Evolutionary conservation across 2,888 invertebrate genomes (phyloP).

Genomic region (Agriotes lineatus): DNA sequence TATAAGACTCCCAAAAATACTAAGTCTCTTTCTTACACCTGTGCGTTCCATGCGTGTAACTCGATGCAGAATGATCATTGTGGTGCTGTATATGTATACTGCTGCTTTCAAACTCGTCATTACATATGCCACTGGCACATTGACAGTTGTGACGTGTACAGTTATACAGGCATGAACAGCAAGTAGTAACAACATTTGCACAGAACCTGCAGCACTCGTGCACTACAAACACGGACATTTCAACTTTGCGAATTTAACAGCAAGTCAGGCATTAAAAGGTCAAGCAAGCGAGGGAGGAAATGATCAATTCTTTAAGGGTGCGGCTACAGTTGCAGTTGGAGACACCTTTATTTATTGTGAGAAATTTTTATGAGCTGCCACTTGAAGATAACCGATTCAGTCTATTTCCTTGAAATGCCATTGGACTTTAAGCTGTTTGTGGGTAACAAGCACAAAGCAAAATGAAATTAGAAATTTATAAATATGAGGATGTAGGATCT

Average conservation of each 20-base stretch:
- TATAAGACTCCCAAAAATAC: no score
- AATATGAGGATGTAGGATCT: no score
- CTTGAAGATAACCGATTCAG: not conserved
- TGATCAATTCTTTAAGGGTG: constrained; percentile 30
- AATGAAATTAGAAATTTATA: no score
- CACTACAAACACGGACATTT: not conserved
- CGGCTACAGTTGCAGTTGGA: not conserved
- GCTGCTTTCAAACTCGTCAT: not conserved
- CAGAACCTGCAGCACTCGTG: constrained; percentile 13
- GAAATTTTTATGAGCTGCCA: not conserved
- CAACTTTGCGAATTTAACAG: not conserved
- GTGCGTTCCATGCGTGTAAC: no score
- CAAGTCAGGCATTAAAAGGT: constrained; percentile 14
- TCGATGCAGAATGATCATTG: no score
- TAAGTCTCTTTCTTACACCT: no score
- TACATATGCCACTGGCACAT: not conserved
- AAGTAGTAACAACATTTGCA: not conserved
- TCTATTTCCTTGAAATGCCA: not conserved
- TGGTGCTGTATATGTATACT: no score
- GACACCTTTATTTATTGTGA: not conserved
- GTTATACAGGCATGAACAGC: not conserved
- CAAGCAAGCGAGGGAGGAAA: constrained; percentile 12
- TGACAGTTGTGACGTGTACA: not conserved
- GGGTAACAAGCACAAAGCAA: no score
- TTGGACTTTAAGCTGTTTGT: not conserved